Base-by-base conservation (phyloP, 2,797 vertebrate genomes). In the Ptychobarbus kaznakovi region DNA sequence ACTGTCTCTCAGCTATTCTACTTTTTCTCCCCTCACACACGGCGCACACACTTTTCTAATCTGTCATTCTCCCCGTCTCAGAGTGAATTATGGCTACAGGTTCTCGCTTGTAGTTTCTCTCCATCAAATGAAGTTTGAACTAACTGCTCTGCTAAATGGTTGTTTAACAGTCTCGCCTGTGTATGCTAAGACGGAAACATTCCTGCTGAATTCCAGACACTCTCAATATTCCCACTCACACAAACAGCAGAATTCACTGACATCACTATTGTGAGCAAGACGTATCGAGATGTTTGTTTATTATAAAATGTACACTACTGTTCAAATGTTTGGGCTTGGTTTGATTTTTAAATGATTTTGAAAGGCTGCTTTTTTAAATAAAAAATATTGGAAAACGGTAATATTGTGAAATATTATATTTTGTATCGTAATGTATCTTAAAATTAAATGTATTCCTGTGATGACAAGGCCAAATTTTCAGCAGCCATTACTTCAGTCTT, bases 181-280 rank as follows among this genome's bases (percentile, higher is more conserved):
- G 25, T 42, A 49, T 74, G 70, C 12, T 22, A 73, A 73, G 66
- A 53, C 87, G 66, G 77, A 82, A 86, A 72, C 84, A n/a, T 32
- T 84, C 87, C 80, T n/a, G 22, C 66, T 46, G 56, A 74, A 79
- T 73, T 87, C 76, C 72, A 83, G 87, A 61, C 42, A 1, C 65
- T 63, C 53, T 78, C 69, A 86, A 32, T 61, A 80, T 77, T 87
- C 66, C 51, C 82, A 86, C 40, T 88, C 74, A 82, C 86, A 56
- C 65, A 13, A 77, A 68, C 78, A 13, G 56, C 73, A 44, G 63
- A 68, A 66, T 70, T 80, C 44, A 56, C 28, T 56, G 32, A 78
- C 18, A 28, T 32, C 1, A 20, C 12, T 38, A 28, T 63, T 46
- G 12, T 40, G 25, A 73, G 28, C 56, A 22, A 38, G 38, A 58